Evolutionary conservation across 2,888 invertebrate species (phyloP).

Genomic region (Sipha maydis): DNA sequence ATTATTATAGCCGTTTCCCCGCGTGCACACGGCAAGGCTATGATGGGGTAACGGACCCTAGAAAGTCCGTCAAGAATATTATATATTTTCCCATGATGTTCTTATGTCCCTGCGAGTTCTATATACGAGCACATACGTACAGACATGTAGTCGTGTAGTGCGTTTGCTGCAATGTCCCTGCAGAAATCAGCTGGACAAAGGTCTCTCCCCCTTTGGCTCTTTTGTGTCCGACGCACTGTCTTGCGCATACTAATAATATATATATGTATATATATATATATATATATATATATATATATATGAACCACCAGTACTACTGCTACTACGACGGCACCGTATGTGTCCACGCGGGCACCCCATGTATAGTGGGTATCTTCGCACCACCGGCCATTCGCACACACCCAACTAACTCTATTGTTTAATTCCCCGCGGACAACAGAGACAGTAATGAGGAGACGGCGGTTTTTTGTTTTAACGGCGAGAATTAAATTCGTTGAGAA

Average conservation of each 20-base stretch:
- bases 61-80: slow-evolving; percentile 55
- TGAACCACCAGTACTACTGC: neutral
- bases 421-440: slow-evolving; percentile 46
- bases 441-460: slow-evolving; percentile 43
- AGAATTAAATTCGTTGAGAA: slow-evolving; percentile 31
- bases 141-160: neutral
- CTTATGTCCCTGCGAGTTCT: slow-evolving; percentile 46
- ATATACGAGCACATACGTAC: neutral
- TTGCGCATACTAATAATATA: slow-evolving; percentile 30
- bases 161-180: slow-evolving; percentile 54
- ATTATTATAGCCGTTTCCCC: slow-evolving; percentile 20
- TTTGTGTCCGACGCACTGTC: slow-evolving; percentile 54
- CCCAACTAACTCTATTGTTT: slow-evolving; percentile 44
- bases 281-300: neutral
- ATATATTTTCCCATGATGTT: slow-evolving; percentile 59
- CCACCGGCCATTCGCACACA: slow-evolving; percentile 57
- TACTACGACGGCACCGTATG: neutral
- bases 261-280: too few relatives aligned
- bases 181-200: slow-evolving; percentile 60
- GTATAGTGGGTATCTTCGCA: slow-evolving; percentile 32
- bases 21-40: neutral
- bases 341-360: neutral
- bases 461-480: slow-evolving; percentile 57
- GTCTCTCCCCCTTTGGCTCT: slow-evolving; percentile 46
- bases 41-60: slow-evolving; percentile 29